Conservation (phyloP, 2,797 vertebrate genomes). For the Natrix natrix region DNA sequence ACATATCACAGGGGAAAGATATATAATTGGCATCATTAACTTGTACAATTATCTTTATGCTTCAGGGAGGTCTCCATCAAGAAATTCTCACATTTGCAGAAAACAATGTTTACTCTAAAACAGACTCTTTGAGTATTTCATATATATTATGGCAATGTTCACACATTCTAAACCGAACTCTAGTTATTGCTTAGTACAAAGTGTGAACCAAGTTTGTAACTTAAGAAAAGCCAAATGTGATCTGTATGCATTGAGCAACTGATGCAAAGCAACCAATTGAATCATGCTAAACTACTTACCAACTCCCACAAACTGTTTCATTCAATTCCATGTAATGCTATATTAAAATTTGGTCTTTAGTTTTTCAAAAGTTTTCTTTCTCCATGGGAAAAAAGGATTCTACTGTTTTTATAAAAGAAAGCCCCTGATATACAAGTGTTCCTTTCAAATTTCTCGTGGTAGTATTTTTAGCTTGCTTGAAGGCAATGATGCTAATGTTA, state of each 20-base stretch:
- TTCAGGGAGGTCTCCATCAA: not conserved
- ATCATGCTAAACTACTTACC: not conserved
- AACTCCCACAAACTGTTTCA: not conserved
- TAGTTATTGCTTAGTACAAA: not conserved
- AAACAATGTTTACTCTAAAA: not conserved
- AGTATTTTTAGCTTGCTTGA: not conserved
- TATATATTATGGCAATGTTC: not conserved
- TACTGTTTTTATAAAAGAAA: not conserved
- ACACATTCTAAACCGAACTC: not conserved
- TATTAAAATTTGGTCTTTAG: not conserved
- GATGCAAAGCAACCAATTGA: not conserved
- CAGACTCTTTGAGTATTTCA: not conserved
- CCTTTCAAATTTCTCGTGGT: not conserved
- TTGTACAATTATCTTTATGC: not conserved
- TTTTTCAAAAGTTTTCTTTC: not conserved
- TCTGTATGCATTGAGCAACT: not conserved
- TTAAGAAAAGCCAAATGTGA: not conserved
- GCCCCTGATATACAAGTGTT: not conserved
- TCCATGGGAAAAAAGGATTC: not conserved
- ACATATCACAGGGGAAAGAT: not conserved
- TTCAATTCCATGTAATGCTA: not conserved
- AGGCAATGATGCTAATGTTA: not conserved
- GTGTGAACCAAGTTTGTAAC: not conserved
- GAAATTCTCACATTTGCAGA: not conserved
- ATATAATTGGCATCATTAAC: not conserved